phyloP scores from a whole-genome alignment of 2,888 invertebrate species.

The Hoplodrina ambigua region DNA sequence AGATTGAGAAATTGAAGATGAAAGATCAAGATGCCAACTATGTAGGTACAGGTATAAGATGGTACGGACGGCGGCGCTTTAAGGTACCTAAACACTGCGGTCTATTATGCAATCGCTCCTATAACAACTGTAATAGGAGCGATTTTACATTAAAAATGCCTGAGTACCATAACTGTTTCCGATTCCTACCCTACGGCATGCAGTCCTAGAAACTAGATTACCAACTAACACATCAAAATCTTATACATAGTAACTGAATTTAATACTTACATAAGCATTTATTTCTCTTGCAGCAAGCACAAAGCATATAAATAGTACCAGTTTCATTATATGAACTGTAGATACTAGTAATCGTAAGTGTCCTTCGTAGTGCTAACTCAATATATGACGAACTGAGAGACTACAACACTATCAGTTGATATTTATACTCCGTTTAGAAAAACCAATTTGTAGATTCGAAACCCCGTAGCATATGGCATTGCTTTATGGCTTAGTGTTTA shows the following conservation, averaged over 20 bases:
- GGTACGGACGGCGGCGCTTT: too few relatives aligned
- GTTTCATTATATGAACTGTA: conserved; percentile 18
- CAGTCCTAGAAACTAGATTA: too few relatives aligned
- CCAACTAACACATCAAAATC: too few relatives aligned
- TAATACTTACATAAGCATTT: conserved; percentile 17
- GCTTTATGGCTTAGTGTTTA: conserved; percentile 18
- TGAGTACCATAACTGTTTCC: too few relatives aligned
- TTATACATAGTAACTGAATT: not conserved
- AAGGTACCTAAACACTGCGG: too few relatives aligned
- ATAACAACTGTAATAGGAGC: too few relatives aligned
- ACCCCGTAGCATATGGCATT: conserved; percentile 14
- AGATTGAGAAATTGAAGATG: too few relatives aligned
- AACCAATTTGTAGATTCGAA: conserved; percentile 21
- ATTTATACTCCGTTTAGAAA: conserved; percentile 29
- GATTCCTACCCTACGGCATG: too few relatives aligned
- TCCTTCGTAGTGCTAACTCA: not conserved
- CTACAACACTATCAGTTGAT: conserved; percentile 7
- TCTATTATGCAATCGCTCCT: too few relatives aligned
- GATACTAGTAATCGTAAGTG: not conserved
- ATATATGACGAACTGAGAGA: conserved; percentile 12
- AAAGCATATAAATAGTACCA: conserved; percentile 10
- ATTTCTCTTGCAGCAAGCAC: conserved; percentile 11
- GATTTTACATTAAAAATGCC: too few relatives aligned
- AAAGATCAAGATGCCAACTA: too few relatives aligned
- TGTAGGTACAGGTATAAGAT: too few relatives aligned